Base-by-base conservation (phyloP, 2,113 vertebrate species). In the Poicephalus gulielmi region DNA sequence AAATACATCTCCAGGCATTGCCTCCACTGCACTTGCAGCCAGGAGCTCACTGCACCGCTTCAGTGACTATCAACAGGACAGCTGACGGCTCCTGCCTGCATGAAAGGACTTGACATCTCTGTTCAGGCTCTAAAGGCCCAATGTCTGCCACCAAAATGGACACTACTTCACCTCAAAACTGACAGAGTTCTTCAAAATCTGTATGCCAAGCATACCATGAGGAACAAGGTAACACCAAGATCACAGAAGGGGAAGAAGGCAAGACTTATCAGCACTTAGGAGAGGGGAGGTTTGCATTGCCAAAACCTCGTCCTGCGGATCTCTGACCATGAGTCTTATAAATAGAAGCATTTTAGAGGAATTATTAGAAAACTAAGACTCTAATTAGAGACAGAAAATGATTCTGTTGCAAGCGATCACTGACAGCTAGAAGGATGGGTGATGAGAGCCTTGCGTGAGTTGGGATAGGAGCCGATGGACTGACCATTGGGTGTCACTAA, bases 401-500 rank as follows among this genome's bases (percentile, higher is more conserved):
- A 17, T 17, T 15, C 27, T 33, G 41, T 5, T 22, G 44, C 5
- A 52, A 30, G 39, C 0, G 16, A 1, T 4, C 7, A 7, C 23
- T 7, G 90, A 5, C 4, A 10, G 24, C 9, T 3, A 70, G 67
- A 3, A 28, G 68, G 41, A 50, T 0, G 1, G 18, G 6, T 3
- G 43, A 4, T 2, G 15, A 6, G 60, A 78, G 80, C 55, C 24
- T 0, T 2, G n/a, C 1, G 0, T 11, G 5, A 78, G 57, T 33
- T 27, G 57, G 0, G 1, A 23, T 64, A 11, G 47, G 87, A 59
- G 76, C 47, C 0, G 3, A 30, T 18, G 0, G 8, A 39, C 27
- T 8, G 25, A 63, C 94, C 94, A 67, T 85, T 46, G 88, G 96
- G 93, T 93, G 96, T 96, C 95, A 96, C 92, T 77, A 59, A 44